Percentiles rank a stretch among this genome's conserved stretches.
phyloP scores from a whole-genome alignment of 2,113 vertebrate genomes.

The Anolis carolinensis region DNA sequence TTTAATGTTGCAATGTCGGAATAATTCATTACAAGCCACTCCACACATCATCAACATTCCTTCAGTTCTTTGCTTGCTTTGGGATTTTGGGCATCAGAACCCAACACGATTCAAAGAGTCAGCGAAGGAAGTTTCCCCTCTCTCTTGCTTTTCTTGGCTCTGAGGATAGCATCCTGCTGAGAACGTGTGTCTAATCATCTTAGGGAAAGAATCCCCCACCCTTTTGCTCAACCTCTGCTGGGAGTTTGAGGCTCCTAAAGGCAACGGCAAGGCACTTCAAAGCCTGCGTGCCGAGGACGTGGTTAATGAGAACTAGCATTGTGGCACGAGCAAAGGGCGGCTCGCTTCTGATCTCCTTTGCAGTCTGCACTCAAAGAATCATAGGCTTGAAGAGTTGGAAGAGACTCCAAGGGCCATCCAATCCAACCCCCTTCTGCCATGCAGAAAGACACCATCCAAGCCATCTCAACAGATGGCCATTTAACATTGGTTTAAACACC shows the following conservation, averaged over 20 bases:
- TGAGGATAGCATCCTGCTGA: neutral
- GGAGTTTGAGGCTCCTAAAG: neutral
- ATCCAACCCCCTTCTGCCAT: no score
- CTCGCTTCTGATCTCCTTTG: neutral
- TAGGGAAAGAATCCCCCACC: neutral
- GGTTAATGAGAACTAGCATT: neutral
- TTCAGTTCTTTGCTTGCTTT: neutral
- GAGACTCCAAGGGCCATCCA: no score
- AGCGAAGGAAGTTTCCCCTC: neutral
- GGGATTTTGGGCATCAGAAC: neutral
- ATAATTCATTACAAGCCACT: constrained; percentile 14
- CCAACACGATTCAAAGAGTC: constrained; percentile 17
- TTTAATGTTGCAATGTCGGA: accelerated
- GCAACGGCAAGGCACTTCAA: neutral
- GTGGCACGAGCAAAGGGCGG: neutral
- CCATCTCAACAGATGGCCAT: no score
- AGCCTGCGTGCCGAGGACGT: neutral
- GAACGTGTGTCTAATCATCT: constrained; percentile 14
- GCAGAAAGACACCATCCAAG: no score
- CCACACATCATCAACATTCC: neutral
- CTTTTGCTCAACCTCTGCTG: constrained; percentile 11
- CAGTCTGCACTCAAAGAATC: no score
- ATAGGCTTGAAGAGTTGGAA: no score
- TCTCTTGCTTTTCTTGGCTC: constrained; percentile 15
- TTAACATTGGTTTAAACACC: no score